phyloP scores from a whole-genome alignment of 30 jellyfish, hydroid and myxozoan genomes.

The Turritopsis dohrnii region DNA sequence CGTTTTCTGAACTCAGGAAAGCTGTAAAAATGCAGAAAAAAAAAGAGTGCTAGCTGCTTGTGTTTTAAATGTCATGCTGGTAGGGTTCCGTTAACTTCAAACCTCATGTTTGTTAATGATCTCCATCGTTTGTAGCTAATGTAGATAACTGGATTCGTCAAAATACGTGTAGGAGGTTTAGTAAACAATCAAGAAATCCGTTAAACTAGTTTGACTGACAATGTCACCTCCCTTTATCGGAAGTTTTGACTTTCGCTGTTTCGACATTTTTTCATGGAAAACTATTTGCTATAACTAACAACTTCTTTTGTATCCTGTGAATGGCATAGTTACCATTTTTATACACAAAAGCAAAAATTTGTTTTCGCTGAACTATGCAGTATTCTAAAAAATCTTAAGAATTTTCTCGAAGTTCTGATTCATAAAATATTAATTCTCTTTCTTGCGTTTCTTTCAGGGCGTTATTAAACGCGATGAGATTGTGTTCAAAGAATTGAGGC shows the following conservation, averaged over 20 bases:
- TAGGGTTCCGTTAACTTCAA: not conserved
- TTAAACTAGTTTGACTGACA: not conserved
- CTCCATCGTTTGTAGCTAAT: not conserved
- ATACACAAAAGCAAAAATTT: not conserved
- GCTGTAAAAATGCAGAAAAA: no score
- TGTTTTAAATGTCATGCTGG: no score
- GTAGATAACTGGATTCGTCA: not conserved
- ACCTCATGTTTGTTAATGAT: not conserved
- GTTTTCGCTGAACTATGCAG: not conserved
- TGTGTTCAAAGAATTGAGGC: slow-evolving; percentile 61
- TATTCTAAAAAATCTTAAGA: not conserved
- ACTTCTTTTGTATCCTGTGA: not conserved
- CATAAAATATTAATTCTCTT: no score
- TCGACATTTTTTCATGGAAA: not conserved
- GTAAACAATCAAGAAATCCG: not conserved
- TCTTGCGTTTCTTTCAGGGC: slow-evolving; percentile 49
- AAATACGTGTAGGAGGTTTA: not conserved
- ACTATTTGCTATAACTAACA: not conserved
- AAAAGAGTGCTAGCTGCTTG: no score
- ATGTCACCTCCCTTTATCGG: not conserved
- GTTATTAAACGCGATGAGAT: slow-evolving; percentile 73
- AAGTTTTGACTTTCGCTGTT: not conserved
- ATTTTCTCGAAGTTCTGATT: not conserved
- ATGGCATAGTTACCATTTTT: not conserved
- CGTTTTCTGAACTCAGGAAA: no score